Evolutionary conservation across 2,888 invertebrate genomes (phyloP).

Genomic region (Itoplectis maculator): DNA sequence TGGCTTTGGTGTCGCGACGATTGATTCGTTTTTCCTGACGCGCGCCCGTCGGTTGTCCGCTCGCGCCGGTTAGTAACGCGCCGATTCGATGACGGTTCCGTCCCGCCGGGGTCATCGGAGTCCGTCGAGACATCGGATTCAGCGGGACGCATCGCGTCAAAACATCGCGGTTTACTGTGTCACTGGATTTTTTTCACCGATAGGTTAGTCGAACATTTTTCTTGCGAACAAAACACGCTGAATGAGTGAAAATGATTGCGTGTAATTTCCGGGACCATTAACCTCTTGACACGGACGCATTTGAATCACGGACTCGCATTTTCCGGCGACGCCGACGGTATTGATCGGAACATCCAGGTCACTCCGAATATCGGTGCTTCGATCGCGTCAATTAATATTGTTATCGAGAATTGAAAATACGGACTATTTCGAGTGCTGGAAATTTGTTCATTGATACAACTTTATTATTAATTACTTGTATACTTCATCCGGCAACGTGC

Average conservation of each 20-base stretch:
- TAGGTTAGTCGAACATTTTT: slow-evolving; percentile 33
- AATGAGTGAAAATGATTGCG: background rate
- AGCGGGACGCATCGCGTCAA: slow-evolving; percentile 34
- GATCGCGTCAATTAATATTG: background rate
- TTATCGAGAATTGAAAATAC: background rate
- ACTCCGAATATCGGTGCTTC: background rate
- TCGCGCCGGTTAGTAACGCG: slow-evolving; percentile 49
- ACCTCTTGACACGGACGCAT: background rate
- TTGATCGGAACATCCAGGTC: background rate
- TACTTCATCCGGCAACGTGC: too few species aligned
- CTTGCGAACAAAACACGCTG: slow-evolving; percentile 14
- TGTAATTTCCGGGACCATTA: background rate
- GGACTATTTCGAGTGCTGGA: background rate
- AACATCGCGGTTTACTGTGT: background rate
- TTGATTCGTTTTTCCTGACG: slow-evolving; percentile 34
- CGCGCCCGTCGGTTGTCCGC: slow-evolving; percentile 24
- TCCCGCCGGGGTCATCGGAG: slow-evolving; percentile 28
- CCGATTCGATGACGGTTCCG: slow-evolving; percentile 49
- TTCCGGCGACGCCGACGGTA: background rate
- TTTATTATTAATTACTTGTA: background rate
- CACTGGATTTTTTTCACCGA: slow-evolving; percentile 7
- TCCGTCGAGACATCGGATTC: slow-evolving; percentile 51
- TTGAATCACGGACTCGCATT: background rate
- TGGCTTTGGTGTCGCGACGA: background rate
- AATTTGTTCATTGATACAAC: background rate